Conservation (phyloP, 2,113 vertebrate genomes). For the Lepisosteus osseus region DNA sequence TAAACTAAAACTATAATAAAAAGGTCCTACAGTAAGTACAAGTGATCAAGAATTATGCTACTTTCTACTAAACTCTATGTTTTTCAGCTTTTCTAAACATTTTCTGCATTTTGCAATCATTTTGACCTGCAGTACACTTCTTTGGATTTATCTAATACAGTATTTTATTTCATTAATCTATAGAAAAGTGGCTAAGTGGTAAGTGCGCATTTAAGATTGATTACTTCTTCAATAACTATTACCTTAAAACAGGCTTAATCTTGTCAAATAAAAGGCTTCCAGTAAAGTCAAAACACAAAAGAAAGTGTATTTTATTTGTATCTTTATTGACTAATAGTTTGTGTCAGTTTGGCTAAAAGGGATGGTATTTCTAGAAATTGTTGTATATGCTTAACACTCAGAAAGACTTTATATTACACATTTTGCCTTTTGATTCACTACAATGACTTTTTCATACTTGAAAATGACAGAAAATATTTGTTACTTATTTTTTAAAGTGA, state of each 20-base stretch:
- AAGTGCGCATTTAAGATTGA: not conserved
- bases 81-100: too few species aligned
- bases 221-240: too few species aligned
- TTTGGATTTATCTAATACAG: too few species aligned
- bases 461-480: not conserved
- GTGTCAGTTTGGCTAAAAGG: conserved; percentile 33
- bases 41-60: too few species aligned
- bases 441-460: not conserved
- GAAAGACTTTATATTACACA: conserved; percentile 45
- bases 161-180: too few species aligned
- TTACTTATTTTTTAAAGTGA: not conserved
- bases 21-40: too few species aligned
- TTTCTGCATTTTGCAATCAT: too few species aligned
- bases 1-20: too few species aligned
- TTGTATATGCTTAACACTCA: conserved; percentile 24
- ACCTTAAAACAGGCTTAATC: not conserved
- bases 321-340: conserved; percentile 46
- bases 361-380: conserved; percentile 37
- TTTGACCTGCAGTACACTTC: too few species aligned
- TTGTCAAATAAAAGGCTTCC: not conserved
- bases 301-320: conserved; percentile 29
- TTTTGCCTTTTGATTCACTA: conserved; percentile 38
- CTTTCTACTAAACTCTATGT: too few species aligned
- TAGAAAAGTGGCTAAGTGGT: too few species aligned
- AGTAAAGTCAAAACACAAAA: conserved; percentile 41